Conservation (phyloP, 2,888 invertebrate genomes). For the Sinhomidia bicolor region DNA sequence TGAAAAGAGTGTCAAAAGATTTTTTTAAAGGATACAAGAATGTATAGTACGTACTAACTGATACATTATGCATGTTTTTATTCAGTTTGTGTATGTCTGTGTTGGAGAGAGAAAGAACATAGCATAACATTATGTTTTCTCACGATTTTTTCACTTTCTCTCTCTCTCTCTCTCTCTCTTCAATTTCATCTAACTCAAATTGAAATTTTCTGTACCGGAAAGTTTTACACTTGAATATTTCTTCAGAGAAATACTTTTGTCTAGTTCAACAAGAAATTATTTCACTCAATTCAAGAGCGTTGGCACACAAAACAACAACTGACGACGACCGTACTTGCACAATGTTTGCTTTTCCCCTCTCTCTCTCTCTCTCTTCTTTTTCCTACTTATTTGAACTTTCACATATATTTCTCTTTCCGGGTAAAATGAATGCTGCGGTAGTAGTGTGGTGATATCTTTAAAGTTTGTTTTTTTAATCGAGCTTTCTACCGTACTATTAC, state of each 20-base stretch:
- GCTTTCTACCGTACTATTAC: no score
- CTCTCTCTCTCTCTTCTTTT: background rate
- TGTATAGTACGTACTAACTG: background rate
- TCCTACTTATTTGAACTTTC: background rate
- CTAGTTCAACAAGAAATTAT: background rate
- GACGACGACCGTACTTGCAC: background rate
- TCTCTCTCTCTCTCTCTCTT: no score
- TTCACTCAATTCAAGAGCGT: conserved; percentile 7
- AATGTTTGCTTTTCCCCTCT: conserved; percentile 1
- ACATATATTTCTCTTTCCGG: background rate
- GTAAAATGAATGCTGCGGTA: no score
- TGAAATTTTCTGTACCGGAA: conserved; percentile 25
- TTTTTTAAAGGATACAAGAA: background rate
- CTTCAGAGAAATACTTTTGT: background rate
- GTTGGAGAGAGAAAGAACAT: background rate
- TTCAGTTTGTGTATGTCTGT: no score
- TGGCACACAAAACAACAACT: conserved; percentile 37
- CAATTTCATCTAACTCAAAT: background rate
- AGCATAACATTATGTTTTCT: background rate
- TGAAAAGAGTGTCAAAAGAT: background rate
- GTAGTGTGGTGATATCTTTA: no score
- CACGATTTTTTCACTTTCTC: background rate
- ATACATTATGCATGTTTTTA: conserved; percentile 23
- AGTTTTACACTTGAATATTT: conserved; percentile 2
- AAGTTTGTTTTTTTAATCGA: no score